These are phyloP conservation scores for Bombus superbus DNA, from an alignment of 1,140 invertebrate species.

Conservation along the genomic window DNA sequence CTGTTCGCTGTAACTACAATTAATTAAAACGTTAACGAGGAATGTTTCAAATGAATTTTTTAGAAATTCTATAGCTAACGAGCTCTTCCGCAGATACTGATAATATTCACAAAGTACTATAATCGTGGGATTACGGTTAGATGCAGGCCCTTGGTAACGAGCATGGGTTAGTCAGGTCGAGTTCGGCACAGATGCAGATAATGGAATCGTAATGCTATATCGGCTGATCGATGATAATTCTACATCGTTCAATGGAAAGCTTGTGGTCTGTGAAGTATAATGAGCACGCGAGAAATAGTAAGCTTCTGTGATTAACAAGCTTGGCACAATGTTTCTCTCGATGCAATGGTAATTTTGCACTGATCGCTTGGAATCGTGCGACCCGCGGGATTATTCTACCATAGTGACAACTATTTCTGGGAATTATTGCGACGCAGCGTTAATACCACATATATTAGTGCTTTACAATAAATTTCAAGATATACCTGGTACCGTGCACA, in stretches of 20 bases:
- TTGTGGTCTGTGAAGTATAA: slow-evolving; percentile 40
- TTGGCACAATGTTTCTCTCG: slow-evolving; percentile 8
- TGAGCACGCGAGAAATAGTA: slow-evolving; percentile 38
- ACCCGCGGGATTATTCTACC: slow-evolving; percentile 16
- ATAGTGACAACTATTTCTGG: slow-evolving; percentile 10
- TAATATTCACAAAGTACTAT: slow-evolving; percentile 6
- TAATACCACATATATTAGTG: not conserved
- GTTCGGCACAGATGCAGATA: slow-evolving; percentile 31
- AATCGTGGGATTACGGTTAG: slow-evolving; percentile 18
- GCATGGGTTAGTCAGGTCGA: slow-evolving; percentile 18
- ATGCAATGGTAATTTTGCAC: slow-evolving; percentile 34
- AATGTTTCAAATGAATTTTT: not conserved
- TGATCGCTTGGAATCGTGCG: slow-evolving; percentile 33
- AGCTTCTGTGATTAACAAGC: slow-evolving; percentile 48
- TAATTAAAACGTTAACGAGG: no score
- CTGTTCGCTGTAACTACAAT: no score
- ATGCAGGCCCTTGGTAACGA: slow-evolving; percentile 15
- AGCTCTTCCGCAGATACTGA: no score
- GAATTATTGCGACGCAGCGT: not conserved
- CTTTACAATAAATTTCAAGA: no score
- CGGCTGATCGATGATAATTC: slow-evolving; percentile 49
- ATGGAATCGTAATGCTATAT: slow-evolving; percentile 53
- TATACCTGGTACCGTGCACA: no score
- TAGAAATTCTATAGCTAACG: not conserved
- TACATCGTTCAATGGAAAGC: slow-evolving; percentile 38